These are phyloP conservation scores for Melanotaenia maccullochi DNA, from an alignment of 2,797 vertebrate genomes.

Conservation along the genomic window DNA sequence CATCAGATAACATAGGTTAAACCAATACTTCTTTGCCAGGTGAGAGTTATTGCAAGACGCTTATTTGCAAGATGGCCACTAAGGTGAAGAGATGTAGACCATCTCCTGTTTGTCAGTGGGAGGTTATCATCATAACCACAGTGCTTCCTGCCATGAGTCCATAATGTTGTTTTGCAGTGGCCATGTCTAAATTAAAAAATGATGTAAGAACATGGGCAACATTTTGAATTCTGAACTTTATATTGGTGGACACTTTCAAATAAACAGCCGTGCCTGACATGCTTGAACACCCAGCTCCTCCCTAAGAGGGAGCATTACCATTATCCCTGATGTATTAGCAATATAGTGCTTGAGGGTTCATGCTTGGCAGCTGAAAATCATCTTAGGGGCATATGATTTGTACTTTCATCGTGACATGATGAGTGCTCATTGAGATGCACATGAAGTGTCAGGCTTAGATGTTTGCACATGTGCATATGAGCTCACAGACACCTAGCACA, in stretches of 20 bases:
- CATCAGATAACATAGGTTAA: slow-evolving; percentile 43
- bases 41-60: slow-evolving; percentile 26
- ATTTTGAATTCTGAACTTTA: slow-evolving; percentile 16
- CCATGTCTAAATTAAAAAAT: slow-evolving; percentile 15
- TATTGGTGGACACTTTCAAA: not conserved
- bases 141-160: slow-evolving; percentile 43
- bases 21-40: not conserved
- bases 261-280: slow-evolving; percentile 10
- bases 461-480: slow-evolving; percentile 16
- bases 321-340: slow-evolving; percentile 33
- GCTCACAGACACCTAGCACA: slow-evolving; percentile 1
- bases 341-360: slow-evolving; percentile 35
- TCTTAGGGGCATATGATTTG: slow-evolving; percentile 38
- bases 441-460: slow-evolving; percentile 3
- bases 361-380: slow-evolving; percentile 42
- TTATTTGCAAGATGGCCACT: slow-evolving; percentile 39
- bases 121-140: slow-evolving; percentile 42
- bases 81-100: not conserved
- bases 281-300: slow-evolving; percentile 6
- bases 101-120: slow-evolving; percentile 15
- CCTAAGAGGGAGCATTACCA: slow-evolving; percentile 28
- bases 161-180: slow-evolving; percentile 2
- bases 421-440: slow-evolving; percentile 37
- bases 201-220: not conserved
- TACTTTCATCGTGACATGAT: slow-evolving; percentile 43